These are phyloP conservation scores for Drosophila pectinifera DNA, from an alignment of 1,140 invertebrate species.

Conservation along the genomic window DNA sequence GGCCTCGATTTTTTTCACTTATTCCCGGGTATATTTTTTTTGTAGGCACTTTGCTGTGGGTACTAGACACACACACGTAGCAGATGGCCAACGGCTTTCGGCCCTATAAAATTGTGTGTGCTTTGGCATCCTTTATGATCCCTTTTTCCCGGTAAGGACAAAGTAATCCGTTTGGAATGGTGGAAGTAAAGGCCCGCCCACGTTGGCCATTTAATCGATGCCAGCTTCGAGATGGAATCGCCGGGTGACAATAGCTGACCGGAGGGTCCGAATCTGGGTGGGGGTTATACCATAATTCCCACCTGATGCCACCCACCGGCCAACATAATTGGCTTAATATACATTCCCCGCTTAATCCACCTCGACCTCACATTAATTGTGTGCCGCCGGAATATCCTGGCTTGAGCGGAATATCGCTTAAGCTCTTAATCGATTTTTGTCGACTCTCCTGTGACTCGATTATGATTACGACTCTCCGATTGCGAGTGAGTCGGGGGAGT, in stretches of 20 bases:
- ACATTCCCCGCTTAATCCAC: conserved; percentile 8
- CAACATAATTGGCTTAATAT: conserved; percentile 29
- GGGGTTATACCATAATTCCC: conserved; percentile 1
- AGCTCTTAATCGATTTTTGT: conserved; percentile 79
- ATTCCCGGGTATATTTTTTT: conserved; percentile 9
- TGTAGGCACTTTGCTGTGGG: background rate
- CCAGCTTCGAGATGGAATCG: conserved; percentile 15
- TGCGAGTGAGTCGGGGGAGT: background rate
- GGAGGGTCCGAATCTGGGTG: background rate
- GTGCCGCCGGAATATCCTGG: conserved; percentile 48
- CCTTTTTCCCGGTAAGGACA: conserved; percentile 25
- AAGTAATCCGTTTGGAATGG: conserved; percentile 55
- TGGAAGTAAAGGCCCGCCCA: conserved; percentile 11
- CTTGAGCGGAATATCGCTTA: conserved; percentile 56
- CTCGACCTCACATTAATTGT: conserved; percentile 29
- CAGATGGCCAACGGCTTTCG: conserved; percentile 49
- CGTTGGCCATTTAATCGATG: conserved; percentile 42
- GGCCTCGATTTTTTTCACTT: conserved; percentile 18
- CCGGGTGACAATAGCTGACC: background rate
- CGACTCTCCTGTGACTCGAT: conserved; percentile 50
- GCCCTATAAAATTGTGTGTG: conserved; percentile 57
- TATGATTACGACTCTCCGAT: conserved; percentile 66
- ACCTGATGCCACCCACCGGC: background rate
- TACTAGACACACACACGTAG: conserved; percentile 41
- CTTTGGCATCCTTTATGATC: conserved; percentile 69